Evolutionary conservation across 2,888 invertebrate genomes (phyloP), one percentile per base, ranked within the genome.

Genomic region (Lamellibrachia satsuma): DNA sequence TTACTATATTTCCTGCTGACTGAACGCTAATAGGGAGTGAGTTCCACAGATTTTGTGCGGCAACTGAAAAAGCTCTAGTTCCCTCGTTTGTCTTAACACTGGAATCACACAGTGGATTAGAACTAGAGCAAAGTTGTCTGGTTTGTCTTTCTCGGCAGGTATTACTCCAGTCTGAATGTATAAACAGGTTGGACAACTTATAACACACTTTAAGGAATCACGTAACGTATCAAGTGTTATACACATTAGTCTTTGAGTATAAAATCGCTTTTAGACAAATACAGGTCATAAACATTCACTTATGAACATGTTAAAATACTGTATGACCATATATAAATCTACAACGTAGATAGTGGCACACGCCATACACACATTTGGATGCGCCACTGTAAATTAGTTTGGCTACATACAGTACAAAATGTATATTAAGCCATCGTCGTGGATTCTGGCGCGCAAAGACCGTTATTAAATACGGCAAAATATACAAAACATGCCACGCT

Each of bases 401-500:
- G 39, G 39, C 39, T 39, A 39, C 39, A 39, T 39, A 39, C 2
- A 15, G 75, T 6, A n/a, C 15, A 15, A 75, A 75, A 15, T 3
- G 57, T 11, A 22, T 22, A 15, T 15, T 22, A 75, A 22, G 2
- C 4, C 75, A 75, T 39, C 39, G 22, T 11, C 75, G 75, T 75
- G 22, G 22, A 75, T 75, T 75, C 3, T 75, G 15, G 75, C n/a
- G n/a, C 15, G 75, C 75, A 75, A 15, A 75, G 3, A 22, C 75
- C 75, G n/a, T 75, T 75, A 75, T 22, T 75, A 22, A 75, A n/a
- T 75, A 75, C 22, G 75, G 22, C 75, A 75, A 75, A 75, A 75
- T 75, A 75, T 75, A 75, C 75, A 75, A 75, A 75, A 75, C 75
- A 75, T 15, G 15, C n/a, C 75, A 75, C n/a, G 75, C 75, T 75